Evolutionary conservation across 2,888 invertebrate species (phyloP), one percentile per base, ranked within the genome.

Genomic region (Pterostichus madidus): DNA sequence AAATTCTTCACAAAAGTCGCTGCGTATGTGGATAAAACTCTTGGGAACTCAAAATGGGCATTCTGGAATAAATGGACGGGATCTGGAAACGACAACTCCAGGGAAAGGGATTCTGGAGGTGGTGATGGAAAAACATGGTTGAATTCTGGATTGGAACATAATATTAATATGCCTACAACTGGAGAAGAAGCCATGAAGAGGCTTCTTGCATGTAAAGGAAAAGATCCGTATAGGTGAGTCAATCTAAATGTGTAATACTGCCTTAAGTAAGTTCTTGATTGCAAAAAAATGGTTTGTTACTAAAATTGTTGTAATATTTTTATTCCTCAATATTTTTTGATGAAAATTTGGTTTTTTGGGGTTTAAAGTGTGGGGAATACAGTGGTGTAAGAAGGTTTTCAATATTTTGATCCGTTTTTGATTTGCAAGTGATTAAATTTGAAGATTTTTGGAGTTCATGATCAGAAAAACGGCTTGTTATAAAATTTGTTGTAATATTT

Each of bases 141-240:
- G 79, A 91, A 90, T 59, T 90, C 90, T 53, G 93, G 93, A 71
- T 90, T 94, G 24, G 93, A 93, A 84, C 90, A 91, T 86, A 96
- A 96, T 88, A 96, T 97, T 88, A 92, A 94, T 17, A 91, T 98
- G 88, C 98, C 98, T 0, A 94, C 95, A 64, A 97, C 96, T 3
- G 97, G 98, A 6, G 98, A 98, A 86, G 98, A 98, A 90, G 98
- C 98, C 56, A 97, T 98, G 96, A 97, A 96, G 90, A 92, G 98
- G 87, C 91, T 98, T 85, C 91, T 98, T 13, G 96, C 97, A 77
- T 98, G 98, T 89, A 97, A 97, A 91, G 98, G 97, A 85, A 97
- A 98, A 90, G 98, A 99, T 91, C 98, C 98, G 4, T 98, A 98
- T 88, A 97, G 96, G 83, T 83, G 31, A 56, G 73, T 31, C 95